Evolutionary conservation across 2,888 invertebrate genomes (phyloP), one percentile per base, ranked within the genome.

Genomic region (Agrotis segetum): DNA sequence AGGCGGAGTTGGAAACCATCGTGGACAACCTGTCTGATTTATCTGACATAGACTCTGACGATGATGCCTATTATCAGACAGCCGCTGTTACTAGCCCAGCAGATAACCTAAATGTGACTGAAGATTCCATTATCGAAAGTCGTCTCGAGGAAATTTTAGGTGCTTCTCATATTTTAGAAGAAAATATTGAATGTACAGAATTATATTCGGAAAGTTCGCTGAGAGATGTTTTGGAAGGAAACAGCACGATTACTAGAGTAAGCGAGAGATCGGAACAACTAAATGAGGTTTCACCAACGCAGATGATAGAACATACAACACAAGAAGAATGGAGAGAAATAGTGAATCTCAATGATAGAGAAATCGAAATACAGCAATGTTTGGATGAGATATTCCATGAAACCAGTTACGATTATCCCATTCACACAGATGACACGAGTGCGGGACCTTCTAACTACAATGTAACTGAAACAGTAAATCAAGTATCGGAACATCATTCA

Each of bases 271-370:
- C 55, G 2, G 24, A 24, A 55, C 55, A 55, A 29, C 55, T 55
- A 55, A 55, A 29, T 29, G 24, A 52, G 52, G 17, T 1, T 55
- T 55, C 55, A 55, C 55, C 55, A 55, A 3, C 17, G 29, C 55
- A 55, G 29, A 55, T 55, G 55, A 55, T 55, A 29, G 55, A 55
- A 55, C 29, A 29, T 55, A 55, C 29, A 17, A 29, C 55, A 55
- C 55, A 49, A 53, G 55, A 29, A 55, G 55, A 55, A 55, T 55
- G 17, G 29, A 55, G 29, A 55, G 55, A 55, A 55, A 55, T 55
- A 55, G 47, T 55, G 55, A 55, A 55, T 55, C 52, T 55, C 29
- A 55, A 55, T 55, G 55, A 55, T 55, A 55, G 29, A 55, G 55
- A 55, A 55, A 55, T 55, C 7, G 53, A 50, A 13, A 50, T 50